These are phyloP conservation scores for Hyles lineata DNA, from an alignment of 2,888 invertebrate genomes.

Conservation along the genomic window DNA sequence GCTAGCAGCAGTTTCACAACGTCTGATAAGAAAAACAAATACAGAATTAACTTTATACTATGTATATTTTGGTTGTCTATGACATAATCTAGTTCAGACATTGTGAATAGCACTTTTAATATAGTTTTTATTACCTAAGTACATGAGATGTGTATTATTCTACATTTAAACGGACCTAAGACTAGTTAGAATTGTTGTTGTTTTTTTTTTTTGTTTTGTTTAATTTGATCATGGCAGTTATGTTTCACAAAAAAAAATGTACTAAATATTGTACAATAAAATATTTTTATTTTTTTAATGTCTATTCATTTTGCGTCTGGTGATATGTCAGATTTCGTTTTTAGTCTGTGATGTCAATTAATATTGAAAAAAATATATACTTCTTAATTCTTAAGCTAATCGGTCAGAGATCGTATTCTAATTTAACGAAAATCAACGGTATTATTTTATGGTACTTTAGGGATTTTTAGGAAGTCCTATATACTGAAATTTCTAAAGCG, in stretches of 20 bases:
- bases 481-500: not conserved
- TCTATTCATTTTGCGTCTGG: constrained; percentile 14
- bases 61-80: no score
- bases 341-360: constrained; percentile 11
- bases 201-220: constrained; percentile 42
- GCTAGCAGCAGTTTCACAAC: not conserved
- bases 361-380: constrained; percentile 1
- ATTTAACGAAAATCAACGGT: constrained; percentile 35
- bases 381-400: constrained; percentile 36
- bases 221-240: constrained; percentile 54
- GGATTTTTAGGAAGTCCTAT: constrained; percentile 33
- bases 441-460: constrained; percentile 31
- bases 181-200: constrained; percentile 57
- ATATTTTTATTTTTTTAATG: constrained; percentile 7
- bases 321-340: not conserved
- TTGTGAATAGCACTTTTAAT: not conserved
- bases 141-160: constrained; percentile 23
- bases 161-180: constrained; percentile 54
- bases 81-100: not conserved
- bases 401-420: constrained; percentile 61
- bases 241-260: constrained; percentile 46
- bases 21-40: not conserved
- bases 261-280: constrained; percentile 17
- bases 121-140: constrained; percentile 14
- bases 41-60: not conserved